Evolutionary conservation across 1,140 invertebrate species (phyloP), one percentile per base, ranked within the genome.

Genomic region (Pseudobourletiella spinata): DNA sequence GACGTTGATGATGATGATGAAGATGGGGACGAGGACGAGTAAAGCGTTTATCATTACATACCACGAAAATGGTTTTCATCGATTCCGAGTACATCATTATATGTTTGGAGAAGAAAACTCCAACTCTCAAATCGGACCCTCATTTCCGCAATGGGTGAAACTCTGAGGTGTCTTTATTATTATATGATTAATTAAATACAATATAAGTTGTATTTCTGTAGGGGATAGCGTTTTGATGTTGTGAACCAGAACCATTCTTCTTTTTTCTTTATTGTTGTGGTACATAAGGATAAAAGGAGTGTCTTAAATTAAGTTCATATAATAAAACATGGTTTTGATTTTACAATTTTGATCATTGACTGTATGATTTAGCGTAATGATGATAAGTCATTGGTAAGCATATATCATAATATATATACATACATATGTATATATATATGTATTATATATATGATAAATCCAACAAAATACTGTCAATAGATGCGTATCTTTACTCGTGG

Each of bases 1-100:
- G 74, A 75, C 57, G 78, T 77, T 4, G 77, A 78, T 16, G 76
- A 78, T 15, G 80, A 82, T 32, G 77, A 77, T 59, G 75, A 75
- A 0, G 80, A 80, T 57, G 77, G 77, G 61, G 77, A 79, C 73
- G 77, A 76, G 71, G 73, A 70, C 44, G 60, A 65, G 52, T 65
- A 61, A 48, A 61, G 3, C 3, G 25, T 6, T 48, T 20, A 18
- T 48, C 8, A 20, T 20, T 15, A 48, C 18, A 39, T 25, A 48
- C 46, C n/a, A n/a, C n/a, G n/a, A n/a, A n/a, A 11, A 11, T 25
- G 4, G 14, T 22, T 26, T 54, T 54, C 50, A 54, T 54, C 50
- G 24, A 28, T 54, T 28, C 24, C 50, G 28, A 26, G 6, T 26
- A 26, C 25, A 54, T 54, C 20, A 8, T 15, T 28, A 26, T 15